Percentiles rank a stretch among this genome's conserved stretches.
Conservation (phyloP, 2,113 vertebrate species). For the Ictalurus punctatus region DNA sequence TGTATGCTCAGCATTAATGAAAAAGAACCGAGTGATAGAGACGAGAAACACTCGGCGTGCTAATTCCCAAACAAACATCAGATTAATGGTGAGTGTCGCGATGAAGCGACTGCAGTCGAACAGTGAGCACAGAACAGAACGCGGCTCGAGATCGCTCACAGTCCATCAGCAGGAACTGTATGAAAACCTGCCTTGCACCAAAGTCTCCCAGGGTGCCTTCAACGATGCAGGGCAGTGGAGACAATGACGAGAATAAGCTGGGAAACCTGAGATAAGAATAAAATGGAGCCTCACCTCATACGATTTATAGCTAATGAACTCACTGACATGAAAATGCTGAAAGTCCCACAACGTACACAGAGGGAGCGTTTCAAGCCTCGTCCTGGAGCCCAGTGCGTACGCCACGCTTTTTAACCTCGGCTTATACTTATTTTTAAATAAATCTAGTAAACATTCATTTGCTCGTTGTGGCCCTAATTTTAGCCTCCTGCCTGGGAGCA, state of each 20-base stretch:
- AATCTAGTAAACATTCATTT: slow-evolving; percentile 66
- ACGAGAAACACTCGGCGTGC: background rate
- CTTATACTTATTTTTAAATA: slow-evolving; percentile 57
- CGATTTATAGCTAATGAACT: slow-evolving; percentile 1
- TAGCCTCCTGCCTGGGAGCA: slow-evolving; percentile 50
- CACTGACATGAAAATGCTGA: background rate
- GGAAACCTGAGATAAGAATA: background rate
- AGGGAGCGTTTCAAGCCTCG: slow-evolving; percentile 50
- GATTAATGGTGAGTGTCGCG: background rate
- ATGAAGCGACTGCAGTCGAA: slow-evolving; percentile 1
- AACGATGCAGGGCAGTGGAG: background rate
- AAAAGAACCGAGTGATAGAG: background rate
- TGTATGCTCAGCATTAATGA: slow-evolving; percentile 11
- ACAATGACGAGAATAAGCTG: background rate
- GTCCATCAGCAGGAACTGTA: background rate
- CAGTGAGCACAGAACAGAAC: slow-evolving; percentile 9
- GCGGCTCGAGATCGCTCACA: slow-evolving; percentile 15
- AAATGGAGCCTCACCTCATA: background rate
- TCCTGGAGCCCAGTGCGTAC: slow-evolving; percentile 39
- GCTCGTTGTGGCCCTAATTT: slow-evolving; percentile 59
- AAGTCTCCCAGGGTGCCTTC: background rate
- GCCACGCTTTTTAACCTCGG: slow-evolving; percentile 47
- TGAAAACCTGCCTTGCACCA: background rate
- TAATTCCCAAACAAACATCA: slow-evolving; percentile 32
- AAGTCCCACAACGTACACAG: slow-evolving; percentile 21